Evolutionary conservation across 2,113 vertebrate genomes (phyloP).

Genomic region (Nannospalax galili): DNA sequence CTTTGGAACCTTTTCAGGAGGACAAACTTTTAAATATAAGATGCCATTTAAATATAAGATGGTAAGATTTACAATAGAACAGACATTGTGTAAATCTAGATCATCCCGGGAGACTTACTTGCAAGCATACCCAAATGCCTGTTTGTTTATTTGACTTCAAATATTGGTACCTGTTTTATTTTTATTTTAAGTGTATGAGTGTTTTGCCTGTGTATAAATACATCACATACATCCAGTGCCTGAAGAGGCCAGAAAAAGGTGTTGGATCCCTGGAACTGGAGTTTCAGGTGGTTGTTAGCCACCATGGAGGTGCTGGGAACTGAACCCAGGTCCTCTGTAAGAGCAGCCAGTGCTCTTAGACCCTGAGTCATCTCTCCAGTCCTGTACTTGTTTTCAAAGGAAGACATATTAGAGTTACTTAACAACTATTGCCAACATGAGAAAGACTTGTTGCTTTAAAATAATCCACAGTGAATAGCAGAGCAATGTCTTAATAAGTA

Average conservation of each 20-base stretch:
- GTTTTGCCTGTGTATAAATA: too few species aligned
- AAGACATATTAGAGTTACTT: not conserved
- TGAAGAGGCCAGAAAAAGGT: too few species aligned
- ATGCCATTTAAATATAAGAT: not conserved
- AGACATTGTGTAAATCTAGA: slow-evolving; percentile 31
- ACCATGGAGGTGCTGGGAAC: too few species aligned
- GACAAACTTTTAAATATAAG: not conserved
- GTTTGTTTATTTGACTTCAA: slow-evolving; percentile 39
- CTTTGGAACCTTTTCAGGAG: slow-evolving; percentile 3
- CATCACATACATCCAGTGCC: too few species aligned
- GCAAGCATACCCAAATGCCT: not conserved
- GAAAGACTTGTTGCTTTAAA: slow-evolving; percentile 11
- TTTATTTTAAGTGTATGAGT: too few species aligned
- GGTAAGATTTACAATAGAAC: not conserved
- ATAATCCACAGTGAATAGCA: not conserved
- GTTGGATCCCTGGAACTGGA: too few species aligned
- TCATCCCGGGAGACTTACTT: not conserved
- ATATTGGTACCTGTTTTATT: slow-evolving; percentile 31
- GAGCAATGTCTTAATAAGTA: not conserved
- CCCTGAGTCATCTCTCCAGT: too few species aligned
- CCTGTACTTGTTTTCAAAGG: slow-evolving; percentile 38
- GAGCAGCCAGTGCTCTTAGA: too few species aligned
- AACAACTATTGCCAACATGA: slow-evolving; percentile 4
- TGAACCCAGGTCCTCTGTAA: too few species aligned
- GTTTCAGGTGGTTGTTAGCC: too few species aligned